These are phyloP conservation scores for Acipenser transmontanus DNA, from an alignment of 2,797 vertebrate genomes.

Conservation along the genomic window DNA sequence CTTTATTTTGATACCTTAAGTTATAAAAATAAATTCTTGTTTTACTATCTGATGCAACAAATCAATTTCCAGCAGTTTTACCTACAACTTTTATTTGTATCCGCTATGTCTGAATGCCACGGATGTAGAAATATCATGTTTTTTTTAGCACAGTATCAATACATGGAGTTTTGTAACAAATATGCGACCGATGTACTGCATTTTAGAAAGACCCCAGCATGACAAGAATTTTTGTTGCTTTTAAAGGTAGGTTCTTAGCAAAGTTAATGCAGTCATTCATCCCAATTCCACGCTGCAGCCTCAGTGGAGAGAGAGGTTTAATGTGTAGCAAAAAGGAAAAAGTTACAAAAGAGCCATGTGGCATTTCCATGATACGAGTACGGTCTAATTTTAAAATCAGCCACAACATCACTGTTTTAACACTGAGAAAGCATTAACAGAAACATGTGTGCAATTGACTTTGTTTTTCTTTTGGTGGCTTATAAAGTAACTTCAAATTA, in stretches of 20 bases:
- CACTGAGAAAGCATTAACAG: too few species aligned
- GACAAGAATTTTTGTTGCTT: not conserved
- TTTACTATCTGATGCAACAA: too few species aligned
- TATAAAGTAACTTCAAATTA: too few species aligned
- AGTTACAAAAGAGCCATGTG: not conserved
- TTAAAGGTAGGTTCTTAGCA: not conserved
- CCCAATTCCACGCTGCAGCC: not conserved
- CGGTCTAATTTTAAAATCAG: too few species aligned
- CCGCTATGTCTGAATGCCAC: too few species aligned
- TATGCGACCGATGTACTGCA: not conserved
- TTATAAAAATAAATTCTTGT: too few species aligned
- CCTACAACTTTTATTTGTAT: too few species aligned
- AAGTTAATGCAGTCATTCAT: not conserved
- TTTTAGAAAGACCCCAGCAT: not conserved
- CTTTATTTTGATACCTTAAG: too few species aligned
- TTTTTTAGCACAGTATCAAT: not conserved
- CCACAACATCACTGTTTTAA: too few species aligned
- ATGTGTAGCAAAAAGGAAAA: not conserved
- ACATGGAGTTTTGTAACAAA: not conserved
- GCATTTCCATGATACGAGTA: not conserved
- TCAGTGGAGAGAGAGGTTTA: not conserved
- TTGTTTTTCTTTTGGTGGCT: too few species aligned
- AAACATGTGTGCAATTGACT: too few species aligned
- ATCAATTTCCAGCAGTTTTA: too few species aligned
- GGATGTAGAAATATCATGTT: not conserved